Percentiles rank a stretch among this genome's conserved stretches.
Evolutionary conservation across 2,888 invertebrate species (phyloP).

Genomic region (Sphecodes monilicornis): DNA sequence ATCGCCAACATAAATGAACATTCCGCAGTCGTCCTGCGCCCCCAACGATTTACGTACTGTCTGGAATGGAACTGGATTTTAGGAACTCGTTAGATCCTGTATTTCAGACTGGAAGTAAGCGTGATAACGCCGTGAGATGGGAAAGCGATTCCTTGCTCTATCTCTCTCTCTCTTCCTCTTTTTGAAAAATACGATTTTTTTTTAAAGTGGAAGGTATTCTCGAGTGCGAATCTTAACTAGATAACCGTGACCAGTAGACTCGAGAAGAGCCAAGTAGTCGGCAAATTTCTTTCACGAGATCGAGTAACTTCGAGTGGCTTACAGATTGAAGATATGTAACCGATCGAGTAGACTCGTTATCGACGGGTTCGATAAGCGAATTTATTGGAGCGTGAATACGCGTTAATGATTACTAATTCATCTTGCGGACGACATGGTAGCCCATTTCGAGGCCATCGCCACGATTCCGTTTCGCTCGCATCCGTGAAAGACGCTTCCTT

Average conservation of each 20-base stretch:
- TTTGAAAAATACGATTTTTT: not conserved
- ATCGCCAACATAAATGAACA: not conserved
- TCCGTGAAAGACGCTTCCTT: slow-evolving; percentile 35
- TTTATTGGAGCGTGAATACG: slow-evolving; percentile 17
- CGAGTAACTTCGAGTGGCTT: not conserved
- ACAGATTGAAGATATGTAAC: not conserved
- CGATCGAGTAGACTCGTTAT: slow-evolving; percentile 4
- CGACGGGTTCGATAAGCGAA: slow-evolving; percentile 13
- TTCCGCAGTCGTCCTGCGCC: not conserved
- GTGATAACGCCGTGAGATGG: not conserved
- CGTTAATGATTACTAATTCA: slow-evolving; percentile 2
- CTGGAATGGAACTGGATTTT: no score
- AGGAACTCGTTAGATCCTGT: not conserved
- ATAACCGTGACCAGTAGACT: not conserved
- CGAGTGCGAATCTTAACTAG: not conserved
- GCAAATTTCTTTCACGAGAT: not conserved
- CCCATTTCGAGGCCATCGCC: slow-evolving; percentile 35
- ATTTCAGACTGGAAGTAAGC: not conserved
- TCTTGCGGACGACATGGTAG: not conserved
- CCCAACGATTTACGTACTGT: not conserved
- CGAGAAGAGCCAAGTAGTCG: not conserved
- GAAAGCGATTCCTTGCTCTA: not conserved
- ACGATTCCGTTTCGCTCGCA: slow-evolving; percentile 17
- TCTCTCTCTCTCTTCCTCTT: no score
- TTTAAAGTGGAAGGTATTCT: not conserved